Evolutionary conservation across 2,797 vertebrate genomes (phyloP).

Genomic region (Micromesistius poutassou): DNA sequence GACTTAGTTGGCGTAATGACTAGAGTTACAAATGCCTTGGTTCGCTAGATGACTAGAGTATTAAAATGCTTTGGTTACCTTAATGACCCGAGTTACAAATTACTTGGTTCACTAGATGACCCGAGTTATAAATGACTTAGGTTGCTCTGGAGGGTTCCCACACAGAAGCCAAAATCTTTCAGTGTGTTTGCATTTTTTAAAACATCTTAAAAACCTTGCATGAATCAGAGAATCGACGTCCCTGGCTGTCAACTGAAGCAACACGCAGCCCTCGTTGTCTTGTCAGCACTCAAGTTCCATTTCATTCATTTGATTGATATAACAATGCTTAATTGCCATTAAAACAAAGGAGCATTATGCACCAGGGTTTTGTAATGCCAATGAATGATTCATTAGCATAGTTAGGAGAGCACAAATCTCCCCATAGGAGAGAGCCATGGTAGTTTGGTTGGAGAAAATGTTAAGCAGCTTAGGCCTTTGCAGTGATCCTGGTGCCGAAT

Average conservation of each 20-base stretch:
- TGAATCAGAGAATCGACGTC: neutral
- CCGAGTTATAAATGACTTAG: neutral
- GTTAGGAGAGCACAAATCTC: neutral
- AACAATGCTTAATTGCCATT: neutral
- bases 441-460: constrained; percentile 27
- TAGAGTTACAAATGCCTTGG: neutral
- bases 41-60: neutral
- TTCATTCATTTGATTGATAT: neutral
- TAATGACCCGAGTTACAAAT: neutral
- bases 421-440: neutral
- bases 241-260: neutral
- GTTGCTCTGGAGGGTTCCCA: neutral
- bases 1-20: neutral
- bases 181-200: neutral
- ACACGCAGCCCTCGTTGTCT: neutral
- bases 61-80: neutral
- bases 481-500: constrained; percentile 34
- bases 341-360: neutral
- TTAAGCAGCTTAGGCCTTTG: constrained; percentile 42
- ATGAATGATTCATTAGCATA: constrained; percentile 3
- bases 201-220: neutral
- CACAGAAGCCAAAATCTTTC: neutral
- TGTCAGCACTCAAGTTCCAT: neutral
- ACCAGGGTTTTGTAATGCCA: neutral
- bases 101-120: neutral